phyloP scores from a whole-genome alignment of 2,797 vertebrate species.

The Lemur catta region DNA sequence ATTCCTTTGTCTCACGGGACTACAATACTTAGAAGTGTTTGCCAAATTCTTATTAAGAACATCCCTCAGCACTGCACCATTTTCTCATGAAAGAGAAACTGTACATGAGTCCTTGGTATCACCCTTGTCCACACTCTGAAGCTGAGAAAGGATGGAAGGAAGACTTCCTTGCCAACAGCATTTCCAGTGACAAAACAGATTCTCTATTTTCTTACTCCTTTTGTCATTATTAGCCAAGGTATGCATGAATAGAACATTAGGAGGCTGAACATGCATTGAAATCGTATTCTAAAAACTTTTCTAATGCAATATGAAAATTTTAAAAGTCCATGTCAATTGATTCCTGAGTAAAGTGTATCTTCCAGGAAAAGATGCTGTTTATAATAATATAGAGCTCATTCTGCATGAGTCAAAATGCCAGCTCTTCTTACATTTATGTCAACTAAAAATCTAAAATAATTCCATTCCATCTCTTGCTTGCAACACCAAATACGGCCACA shows the following conservation, averaged over 20 bases:
- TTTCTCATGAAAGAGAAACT: neutral
- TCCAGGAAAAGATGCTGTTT: neutral
- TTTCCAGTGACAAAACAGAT: neutral
- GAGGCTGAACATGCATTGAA: neutral
- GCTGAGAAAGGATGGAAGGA: neutral
- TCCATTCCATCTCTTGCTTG: neutral
- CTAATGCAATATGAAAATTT: neutral
- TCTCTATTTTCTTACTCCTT: neutral
- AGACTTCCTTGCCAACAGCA: neutral
- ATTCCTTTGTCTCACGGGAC: neutral
- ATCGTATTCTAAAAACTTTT: neutral
- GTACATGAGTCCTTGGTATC: neutral
- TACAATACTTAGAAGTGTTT: neutral
- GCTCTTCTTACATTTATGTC: neutral
- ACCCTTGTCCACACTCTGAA: neutral
- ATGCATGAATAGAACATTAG: neutral
- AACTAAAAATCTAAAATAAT: neutral
- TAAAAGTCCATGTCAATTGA: neutral
- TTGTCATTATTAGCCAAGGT: neutral
- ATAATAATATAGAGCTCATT: neutral
- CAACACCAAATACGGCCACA: neutral
- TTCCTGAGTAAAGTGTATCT: neutral
- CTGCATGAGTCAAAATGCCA: neutral
- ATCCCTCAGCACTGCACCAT: too few species aligned
- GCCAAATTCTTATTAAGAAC: neutral